Conservation (phyloP, 1,140 invertebrate species). For the Apolygus lucorum region DNA sequence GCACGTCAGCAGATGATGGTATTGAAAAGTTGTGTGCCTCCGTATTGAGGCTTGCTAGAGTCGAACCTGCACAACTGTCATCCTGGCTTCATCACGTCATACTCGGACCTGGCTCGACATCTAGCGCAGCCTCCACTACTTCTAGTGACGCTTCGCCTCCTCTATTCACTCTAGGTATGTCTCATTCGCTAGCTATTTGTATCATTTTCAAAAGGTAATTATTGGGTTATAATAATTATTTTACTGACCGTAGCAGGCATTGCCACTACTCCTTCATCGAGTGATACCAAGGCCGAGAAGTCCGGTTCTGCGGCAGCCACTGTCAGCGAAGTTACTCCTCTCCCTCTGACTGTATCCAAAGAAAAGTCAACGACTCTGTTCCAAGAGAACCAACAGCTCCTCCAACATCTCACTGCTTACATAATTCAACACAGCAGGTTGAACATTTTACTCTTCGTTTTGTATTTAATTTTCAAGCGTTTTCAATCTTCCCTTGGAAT, state of each 20-base stretch:
- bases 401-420: conserved; percentile 62
- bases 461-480: no score
- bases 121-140: conserved; percentile 35
- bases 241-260: conserved; percentile 9
- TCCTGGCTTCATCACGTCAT: conserved; percentile 60
- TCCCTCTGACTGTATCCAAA: conserved; percentile 5
- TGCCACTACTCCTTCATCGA: conserved; percentile 15
- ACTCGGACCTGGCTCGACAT: conserved; percentile 45
- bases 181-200: not conserved
- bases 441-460: no score
- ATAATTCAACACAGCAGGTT: conserved; percentile 63
- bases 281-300: conserved; percentile 7
- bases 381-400: conserved; percentile 61
- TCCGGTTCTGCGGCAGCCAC: conserved; percentile 9
- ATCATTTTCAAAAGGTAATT: no score
- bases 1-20: conserved; percentile 46
- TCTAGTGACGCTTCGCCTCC: conserved; percentile 13
- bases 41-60: conserved; percentile 54
- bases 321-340: conserved; percentile 2
- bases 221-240: not conserved
- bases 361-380: conserved; percentile 32
- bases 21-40: conserved; percentile 60
- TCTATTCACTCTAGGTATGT: conserved; percentile 25
- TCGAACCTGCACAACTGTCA: conserved; percentile 55
- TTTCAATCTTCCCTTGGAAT: no score